Evolutionary conservation across 2,797 vertebrate genomes (phyloP), one percentile per base, ranked within the genome.

Genomic region (Eptatretus atami): DNA sequence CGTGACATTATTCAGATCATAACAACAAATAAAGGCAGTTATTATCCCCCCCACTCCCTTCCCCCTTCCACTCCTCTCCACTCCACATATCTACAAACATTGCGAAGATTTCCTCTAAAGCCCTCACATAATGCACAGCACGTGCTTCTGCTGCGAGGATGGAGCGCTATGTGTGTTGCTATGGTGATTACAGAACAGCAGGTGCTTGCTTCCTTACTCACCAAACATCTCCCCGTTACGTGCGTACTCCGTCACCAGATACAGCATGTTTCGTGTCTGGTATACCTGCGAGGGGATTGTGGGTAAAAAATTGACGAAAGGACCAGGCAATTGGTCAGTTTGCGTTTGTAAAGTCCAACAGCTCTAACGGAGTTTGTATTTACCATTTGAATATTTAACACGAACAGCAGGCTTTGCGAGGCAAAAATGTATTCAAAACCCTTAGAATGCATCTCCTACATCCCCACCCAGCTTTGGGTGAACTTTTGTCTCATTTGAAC

Each of bases 241-340:
- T 75, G 88, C 90, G 70, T 92, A 98, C 73, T 95, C 90, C 8
- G 86, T 98, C 75, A 98, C 92, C 55, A 98, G 79, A 74, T 96
- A 95, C 71, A 96, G 78, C 90, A 96, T 96, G 74, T 82, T 98
- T 78, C 94, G 95, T 66, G 90, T 96, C 76, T 96, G 90, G 87
- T 96, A 96, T 73, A 98, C 92, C 90, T 98, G 76, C 67, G 66
- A 70, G 67, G 64, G 63, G 13, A 44, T 44, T 44, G 31, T 44
- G 31, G 31, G 31, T 44, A 44, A 44, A 44, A 44, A 4, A 5
- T 44, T 2, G 31, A 44, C 4, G 31, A 44, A 44, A 44, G 31
- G 31, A 44, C 31, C 4, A 44, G 31, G 6, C 31, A 44, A 44
- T 44, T 44, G 31, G 4, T 44, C 31, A 8, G 31, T 44, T 44